Base-by-base conservation (phyloP, 2,888 invertebrate genomes). In the Cataglyphis rosenhaueri region DNA sequence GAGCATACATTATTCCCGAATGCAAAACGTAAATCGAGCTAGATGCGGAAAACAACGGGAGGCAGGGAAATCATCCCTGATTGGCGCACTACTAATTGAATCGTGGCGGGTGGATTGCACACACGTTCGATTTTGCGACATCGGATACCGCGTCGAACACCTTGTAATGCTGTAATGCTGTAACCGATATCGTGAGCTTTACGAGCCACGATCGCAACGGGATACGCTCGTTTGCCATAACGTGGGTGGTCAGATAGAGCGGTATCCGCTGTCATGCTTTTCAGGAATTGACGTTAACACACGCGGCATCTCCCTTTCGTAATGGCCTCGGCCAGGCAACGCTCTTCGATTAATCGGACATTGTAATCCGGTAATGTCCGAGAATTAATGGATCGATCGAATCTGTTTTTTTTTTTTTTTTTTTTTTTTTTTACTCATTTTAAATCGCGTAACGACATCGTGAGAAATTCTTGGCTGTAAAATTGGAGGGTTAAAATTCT, bases 21-120 rank as follows among this genome's bases (percentile, higher is more conserved):
- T 32, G 64, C 65, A 70, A 65, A 71, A 62, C 48, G 62, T 82
- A 83, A 48, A 81, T 86, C 83, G 87, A 85, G 86, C 86, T 87
- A 89, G 86, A 88, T 85, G 74, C 83, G 79, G 87, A 85, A 85
- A 83, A 88, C 84, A 87, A 85, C 82, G 75, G 44, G 6, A 12
- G 41, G 15, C 1, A 15, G 52, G n/a, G 5, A 66, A 84, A 84
- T 81, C 82, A 76, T 25, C 84, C 70, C 86, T 91, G 90, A 91
- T 90, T 89, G 87, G 90, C 84, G 82, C 86, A 81, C 90, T 66
- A 85, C 91, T 82, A 85, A 88, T 87, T 88, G 88, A 87, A 85
- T 62, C 55, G 81, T 59, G 75, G 52, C 66, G 65, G 55, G 68
- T 76, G 38, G 35, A 62, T 55, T 62, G 57, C 15, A 62, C 15